Conservation (phyloP, 2,797 vertebrate genomes). For the Leuciscus waleckii region DNA sequence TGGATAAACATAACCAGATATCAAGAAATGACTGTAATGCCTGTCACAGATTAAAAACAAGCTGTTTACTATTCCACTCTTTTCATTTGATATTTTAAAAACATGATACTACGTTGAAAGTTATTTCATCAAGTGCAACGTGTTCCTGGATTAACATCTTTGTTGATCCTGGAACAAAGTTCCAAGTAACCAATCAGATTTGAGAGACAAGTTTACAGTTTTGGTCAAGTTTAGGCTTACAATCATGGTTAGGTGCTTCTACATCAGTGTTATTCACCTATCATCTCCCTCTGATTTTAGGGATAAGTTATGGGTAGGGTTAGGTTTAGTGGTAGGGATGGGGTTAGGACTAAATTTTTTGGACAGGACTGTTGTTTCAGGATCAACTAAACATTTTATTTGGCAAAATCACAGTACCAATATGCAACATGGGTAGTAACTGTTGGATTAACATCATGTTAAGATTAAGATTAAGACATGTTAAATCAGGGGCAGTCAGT, state of each 20-base stretch:
- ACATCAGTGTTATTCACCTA: no score
- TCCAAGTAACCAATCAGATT: not conserved
- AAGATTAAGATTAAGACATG: no score
- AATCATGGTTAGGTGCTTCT: no score
- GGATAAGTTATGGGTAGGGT: not conserved
- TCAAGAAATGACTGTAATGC: not conserved
- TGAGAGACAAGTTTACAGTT: not conserved
- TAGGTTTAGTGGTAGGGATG: no score
- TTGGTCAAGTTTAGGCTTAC: not conserved
- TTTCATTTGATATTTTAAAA: not conserved
- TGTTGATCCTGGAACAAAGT: not conserved
- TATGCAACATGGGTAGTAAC: not conserved
- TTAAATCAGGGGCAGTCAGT: no score
- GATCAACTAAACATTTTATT: no score
- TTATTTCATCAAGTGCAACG: not conserved
- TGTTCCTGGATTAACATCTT: no score
- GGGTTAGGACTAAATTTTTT: no score
- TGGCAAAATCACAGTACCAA: no score
- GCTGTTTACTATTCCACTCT: not conserved
- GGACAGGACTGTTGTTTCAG: no score
- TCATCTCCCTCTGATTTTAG: not conserved
- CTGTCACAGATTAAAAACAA: not conserved
- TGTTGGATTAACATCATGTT: not conserved
- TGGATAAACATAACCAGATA: not conserved
- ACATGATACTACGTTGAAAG: no score